Evolutionary conservation across 2,797 vertebrate species (phyloP), one percentile per base, ranked within the genome.

Genomic region (Nannoperca australis): DNA sequence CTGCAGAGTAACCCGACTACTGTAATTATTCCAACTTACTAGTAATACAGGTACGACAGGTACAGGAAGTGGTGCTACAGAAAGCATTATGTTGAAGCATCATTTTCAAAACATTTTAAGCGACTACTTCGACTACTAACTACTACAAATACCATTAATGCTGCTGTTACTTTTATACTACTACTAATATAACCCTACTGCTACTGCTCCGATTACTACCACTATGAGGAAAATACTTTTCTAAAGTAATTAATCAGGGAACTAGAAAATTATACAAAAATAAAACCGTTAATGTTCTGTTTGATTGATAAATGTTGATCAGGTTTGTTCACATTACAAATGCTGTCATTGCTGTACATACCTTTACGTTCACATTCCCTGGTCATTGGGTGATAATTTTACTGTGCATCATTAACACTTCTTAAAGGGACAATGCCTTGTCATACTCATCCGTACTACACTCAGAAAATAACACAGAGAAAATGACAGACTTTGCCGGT

Each of bases 21-120:
- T 47, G n/a, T n/a, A n/a, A 34, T 58, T 49, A 68, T 47, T 76
- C 1, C 45, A 62, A 0, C 30, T 47, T 20, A 64, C 38, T 14
- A 24, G 62, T 71, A 55, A 1, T 51, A 71, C 81, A 70, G 53
- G 58, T 79, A 20, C 2, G 64, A 49, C 67, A 22, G 56, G 72
- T 73, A 47, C 44, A 73, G 14, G 32, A 80, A 47, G 47, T 54
- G 32, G 11, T 54, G 38, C 27, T 58, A 1, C 60, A 76, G 8
- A 20, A 13, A 63, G 9, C 27, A 13, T 79, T 27, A 34, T 51
- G 64, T 78, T 78, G 17, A 38, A 71, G 20, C 2, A 10, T 47
- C 14, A 24, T 54, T 40, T 30, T 67, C 22, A 42, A n/a, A 4
- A 42, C 59, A 68, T 42, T 62, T 38, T 55, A 10, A 60, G 12